Evolutionary conservation across 2,888 invertebrate species (phyloP), one percentile per base, ranked within the genome.

Genomic region (Cephus sareptanus): DNA sequence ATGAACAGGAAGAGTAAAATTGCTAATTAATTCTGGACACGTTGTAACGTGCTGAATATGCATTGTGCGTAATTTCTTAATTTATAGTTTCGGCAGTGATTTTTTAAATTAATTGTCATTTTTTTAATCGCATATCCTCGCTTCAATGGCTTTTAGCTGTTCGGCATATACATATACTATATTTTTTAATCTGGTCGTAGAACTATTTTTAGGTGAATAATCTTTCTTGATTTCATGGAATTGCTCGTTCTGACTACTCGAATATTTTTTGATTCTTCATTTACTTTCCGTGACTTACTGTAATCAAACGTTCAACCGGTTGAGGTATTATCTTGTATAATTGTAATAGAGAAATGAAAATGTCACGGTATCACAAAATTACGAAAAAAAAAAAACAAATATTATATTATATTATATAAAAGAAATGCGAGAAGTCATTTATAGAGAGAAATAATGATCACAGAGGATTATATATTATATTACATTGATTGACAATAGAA

Each of bases 401-500:
- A 9, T 70, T 70, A 70, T 71, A 71, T 71, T 81, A 79, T 77
- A 37, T 70, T 71, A 68, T 75, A 78, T 78, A 76, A 68, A 75
- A 35, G 69, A 75, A 69, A 77, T 71, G 75, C 30, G 71, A 77
- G 69, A 75, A 76, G 33, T 69, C 11, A 75, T 68, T 34, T 73
- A 79, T 71, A 71, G 34, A 74, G 56, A 37, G 40, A 77, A 73
- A 69, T 75, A 15, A 73, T 71, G 71, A 71, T 80, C 79, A 74
- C 81, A 80, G 76, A 79, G 75, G 76, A 78, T 79, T 80, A 82
- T 80, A 83, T 81, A 85, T 84, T 83, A 80, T 83, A 81, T 86
- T 84, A 84, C 86, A 87, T 88, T 80, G 82, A 87, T 88, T 85
- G 90, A 90, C 89, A 89, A 90, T 89, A 90, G 89, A 85, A 82